Evolutionary conservation across 2,113 vertebrate species (phyloP).

Genomic region (Trochalopteron elliotii): DNA sequence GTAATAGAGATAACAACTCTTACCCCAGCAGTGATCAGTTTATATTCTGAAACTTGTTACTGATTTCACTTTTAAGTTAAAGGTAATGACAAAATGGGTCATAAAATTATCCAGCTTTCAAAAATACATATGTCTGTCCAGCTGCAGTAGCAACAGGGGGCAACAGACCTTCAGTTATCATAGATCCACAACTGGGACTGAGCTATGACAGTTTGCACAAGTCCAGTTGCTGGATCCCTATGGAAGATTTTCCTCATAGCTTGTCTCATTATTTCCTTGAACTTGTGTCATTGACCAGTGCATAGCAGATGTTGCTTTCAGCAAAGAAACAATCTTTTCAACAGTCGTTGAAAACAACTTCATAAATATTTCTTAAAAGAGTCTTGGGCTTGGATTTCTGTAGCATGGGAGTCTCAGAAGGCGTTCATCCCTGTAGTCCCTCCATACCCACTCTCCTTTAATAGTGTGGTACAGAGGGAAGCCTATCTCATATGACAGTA

Average conservation of each 20-base stretch:
- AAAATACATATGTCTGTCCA: not conserved
- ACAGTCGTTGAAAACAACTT: not conserved
- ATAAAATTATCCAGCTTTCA: not conserved
- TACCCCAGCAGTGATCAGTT: not conserved
- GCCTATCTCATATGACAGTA: not conserved
- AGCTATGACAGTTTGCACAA: not conserved
- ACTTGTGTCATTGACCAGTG: not conserved
- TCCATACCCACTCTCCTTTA: not conserved
- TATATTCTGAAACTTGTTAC: not conserved
- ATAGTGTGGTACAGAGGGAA: not conserved
- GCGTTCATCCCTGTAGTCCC: not conserved
- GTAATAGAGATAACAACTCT: not conserved
- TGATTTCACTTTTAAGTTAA: not conserved
- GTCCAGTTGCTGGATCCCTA: not conserved
- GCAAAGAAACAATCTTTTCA: not conserved
- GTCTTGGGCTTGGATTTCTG: not conserved
- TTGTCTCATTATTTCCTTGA: not conserved
- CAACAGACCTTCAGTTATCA: not conserved
- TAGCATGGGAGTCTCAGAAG: not conserved
- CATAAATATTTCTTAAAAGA: not conserved
- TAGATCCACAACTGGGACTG: not conserved
- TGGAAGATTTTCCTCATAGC: not conserved
- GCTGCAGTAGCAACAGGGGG: not conserved
- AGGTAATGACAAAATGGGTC: not conserved
- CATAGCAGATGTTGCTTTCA: not conserved